Base-by-base conservation (phyloP, 64 coral and sea anemone species). In the Pocillopora verrucosa region DNA sequence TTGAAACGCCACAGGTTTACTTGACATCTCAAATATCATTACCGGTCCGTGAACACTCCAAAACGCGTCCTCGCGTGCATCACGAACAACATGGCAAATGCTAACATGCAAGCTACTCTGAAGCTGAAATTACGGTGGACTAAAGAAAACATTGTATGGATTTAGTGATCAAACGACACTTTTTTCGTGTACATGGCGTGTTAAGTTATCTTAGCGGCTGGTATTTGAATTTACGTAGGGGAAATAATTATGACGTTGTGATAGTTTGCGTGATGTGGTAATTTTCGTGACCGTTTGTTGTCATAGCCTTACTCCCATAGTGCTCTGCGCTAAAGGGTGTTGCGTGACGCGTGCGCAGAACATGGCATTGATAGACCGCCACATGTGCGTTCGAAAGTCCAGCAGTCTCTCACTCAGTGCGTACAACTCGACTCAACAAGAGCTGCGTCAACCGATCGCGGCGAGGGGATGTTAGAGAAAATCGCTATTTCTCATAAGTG, bases 341-440 rank as follows among this genome's bases (percentile, higher is more conserved):
- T 96, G 91, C 95, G 95, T 96, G 95, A 96, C 95, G 95, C 95
- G 93, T 93, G 95, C 95, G 95, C 95, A 96, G 95, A 93, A 93
- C 93, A 93, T 72, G 76, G 67, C 67, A 41, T 38, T 85, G 64
- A 36, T 22, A 70, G 83, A 69, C 80, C 93, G 95, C 88, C 95
- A 96, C 91, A 96, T 96, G 95, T 96, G 95, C 95, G 95, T 96
- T 96, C 95, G 91, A 93, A 96, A 94, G 95, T 93, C 90, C 95
- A 88, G 89, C 70, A 72, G 64, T 63, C 61, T 83, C 75, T 78
- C 88, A 73, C 86, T 70, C 67, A 70, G 67, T 70, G 67, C 67
- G 20, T 70, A 70, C 67, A n/a, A 24, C 67, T 5, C 67, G 67
- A 70, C n/a, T 24, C 22, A 70, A 5, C 22, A 70, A n/a, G 67